Conservation (phyloP, 2,797 vertebrate species). For the Clamator glandarius region DNA sequence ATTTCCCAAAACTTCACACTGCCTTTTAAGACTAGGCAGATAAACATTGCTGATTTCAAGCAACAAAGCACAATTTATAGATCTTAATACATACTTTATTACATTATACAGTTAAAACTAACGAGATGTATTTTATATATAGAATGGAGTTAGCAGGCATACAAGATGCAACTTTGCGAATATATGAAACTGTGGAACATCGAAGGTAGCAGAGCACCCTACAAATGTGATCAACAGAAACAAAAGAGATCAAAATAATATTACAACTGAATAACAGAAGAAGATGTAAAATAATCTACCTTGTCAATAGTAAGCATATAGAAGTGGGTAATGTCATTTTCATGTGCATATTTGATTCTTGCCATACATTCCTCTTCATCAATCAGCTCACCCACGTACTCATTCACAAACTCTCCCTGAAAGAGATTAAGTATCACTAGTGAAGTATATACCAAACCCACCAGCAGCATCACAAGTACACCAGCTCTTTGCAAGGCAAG, state of each 20-base stretch:
- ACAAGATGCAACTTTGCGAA: background rate
- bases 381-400: conserved; percentile 96
- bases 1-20: background rate
- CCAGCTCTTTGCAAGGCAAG: accelerated
- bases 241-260: background rate
- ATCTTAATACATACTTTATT: background rate
- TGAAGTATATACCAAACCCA: background rate
- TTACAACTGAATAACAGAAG: background rate
- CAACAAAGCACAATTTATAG: background rate
- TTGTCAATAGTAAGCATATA: conserved; percentile 99
- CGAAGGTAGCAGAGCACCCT: background rate
- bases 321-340: conserved; percentile 95
- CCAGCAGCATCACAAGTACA: background rate
- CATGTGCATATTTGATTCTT: conserved; percentile 91
- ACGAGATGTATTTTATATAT: background rate
- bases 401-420: conserved; percentile 98
- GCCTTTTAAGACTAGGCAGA: background rate
- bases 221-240: background rate
- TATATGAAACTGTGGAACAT: background rate
- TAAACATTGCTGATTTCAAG: background rate
- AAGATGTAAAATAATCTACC: conserved; percentile 71
- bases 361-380: conserved; percentile 97
- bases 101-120: background rate
- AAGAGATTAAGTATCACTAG: background rate
- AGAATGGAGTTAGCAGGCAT: background rate